Percentiles rank a stretch among this genome's conserved stretches.
Evolutionary conservation across 2,888 invertebrate species (phyloP).

Genomic region (Smittia aterrima): DNA sequence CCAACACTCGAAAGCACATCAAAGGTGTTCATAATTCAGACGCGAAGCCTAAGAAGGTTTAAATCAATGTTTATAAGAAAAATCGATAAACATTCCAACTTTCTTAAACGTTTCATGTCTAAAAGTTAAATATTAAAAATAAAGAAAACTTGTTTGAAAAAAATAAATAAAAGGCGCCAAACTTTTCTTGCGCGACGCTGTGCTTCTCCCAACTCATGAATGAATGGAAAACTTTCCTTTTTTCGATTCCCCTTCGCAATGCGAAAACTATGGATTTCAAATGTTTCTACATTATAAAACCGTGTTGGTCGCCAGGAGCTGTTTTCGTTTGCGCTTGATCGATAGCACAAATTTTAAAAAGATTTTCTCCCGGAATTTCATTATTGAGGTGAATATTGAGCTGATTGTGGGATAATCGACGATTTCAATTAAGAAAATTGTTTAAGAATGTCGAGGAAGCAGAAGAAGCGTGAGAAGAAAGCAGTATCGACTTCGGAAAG

Average conservation of each 20-base stretch:
- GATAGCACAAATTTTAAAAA: constrained; percentile 11
- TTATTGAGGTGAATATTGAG: constrained; percentile 1
- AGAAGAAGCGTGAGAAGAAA: constrained; percentile 5
- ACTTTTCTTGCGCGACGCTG: no score
- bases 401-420: no score
- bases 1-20: no score
- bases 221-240: background rate
- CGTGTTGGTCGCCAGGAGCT: constrained; percentile 22
- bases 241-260: background rate
- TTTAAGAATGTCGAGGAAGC: constrained; percentile 37
- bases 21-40: no score
- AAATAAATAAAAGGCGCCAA: no score
- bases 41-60: no score
- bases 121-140: no score
- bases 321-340: constrained; percentile 32
- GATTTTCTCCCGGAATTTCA: constrained; percentile 17
- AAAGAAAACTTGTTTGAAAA: no score
- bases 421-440: no score
- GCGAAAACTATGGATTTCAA: background rate
- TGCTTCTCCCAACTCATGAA: background rate
- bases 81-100: no score
- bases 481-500: background rate
- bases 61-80: no score
- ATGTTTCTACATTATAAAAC: constrained; percentile 23
- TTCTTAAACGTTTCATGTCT: no score